Base-by-base conservation (phyloP, 2,113 vertebrate species). In the Alethe diademata region DNA sequence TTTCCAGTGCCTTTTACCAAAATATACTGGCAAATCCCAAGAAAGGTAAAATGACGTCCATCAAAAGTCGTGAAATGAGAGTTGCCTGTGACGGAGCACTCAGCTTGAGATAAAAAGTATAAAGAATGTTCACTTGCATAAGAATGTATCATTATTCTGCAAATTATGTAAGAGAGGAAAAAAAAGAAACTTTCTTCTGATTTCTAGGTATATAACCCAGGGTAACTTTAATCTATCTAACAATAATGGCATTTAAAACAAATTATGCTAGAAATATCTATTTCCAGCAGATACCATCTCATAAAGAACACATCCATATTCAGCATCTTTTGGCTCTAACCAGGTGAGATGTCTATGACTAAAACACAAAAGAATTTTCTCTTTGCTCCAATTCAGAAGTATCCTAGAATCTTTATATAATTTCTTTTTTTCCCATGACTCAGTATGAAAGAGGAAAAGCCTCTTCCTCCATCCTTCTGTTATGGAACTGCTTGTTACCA, bases 1-100 rank as follows among this genome's bases (percentile, higher is more conserved):
- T 97, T 98, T 83, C 98, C 98, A 17, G 98, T 99, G 88, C 99
- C 99, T 98, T 99, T 99, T 72, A 98, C 98, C 82, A 99, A 95
- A 88, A 99, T 98, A 42, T 99, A 99, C 92, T 99, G 99, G 94
- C 99, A 99, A 25, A 98, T 98, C 50, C 99, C 99, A 71, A 98
- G 98, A 92, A 99, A 99, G 67, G 99, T 99, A 96, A 99, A 99
- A 97, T 99, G 99, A 91, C 98, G 98, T 7, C 99, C 99, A 91
- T 99, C 99, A 92, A 99, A 99, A 3, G 99, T 99, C 0, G 99
- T 99, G 92, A 99, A 98, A 93, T 99, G 99, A 86, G 99, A 98
- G 65, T 99, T 98, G 8, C 99, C 98, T 78, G 98, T 98, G 92
- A 99, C 97, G 7, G 98, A 98, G 88, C 99, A 99, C 95, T 99